Evolutionary conservation across 2,797 vertebrate species (phyloP).

Genomic region (Urophycis tenuis): DNA sequence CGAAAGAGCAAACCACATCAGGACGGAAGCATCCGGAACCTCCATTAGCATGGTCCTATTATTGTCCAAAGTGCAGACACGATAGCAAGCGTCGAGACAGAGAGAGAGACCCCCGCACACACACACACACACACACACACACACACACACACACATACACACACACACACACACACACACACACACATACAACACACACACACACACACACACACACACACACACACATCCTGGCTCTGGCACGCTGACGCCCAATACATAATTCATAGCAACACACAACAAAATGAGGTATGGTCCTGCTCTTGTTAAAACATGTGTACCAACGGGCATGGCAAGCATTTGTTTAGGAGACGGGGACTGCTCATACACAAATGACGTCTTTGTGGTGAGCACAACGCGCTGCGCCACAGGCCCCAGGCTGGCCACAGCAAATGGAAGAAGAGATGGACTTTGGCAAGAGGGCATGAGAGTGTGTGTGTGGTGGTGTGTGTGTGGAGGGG

Average conservation of each 20-base stretch:
- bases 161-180: no score
- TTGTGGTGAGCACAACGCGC: slow-evolving; percentile 36
- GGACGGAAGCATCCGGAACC: slow-evolving; percentile 1
- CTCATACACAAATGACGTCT: slow-evolving; percentile 47
- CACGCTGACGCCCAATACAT: slow-evolving; percentile 37
- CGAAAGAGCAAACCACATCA: slow-evolving; percentile 29
- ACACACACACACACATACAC: not conserved
- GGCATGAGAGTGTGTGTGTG: slow-evolving; percentile 30
- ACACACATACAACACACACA: no score
- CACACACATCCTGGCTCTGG: no score
- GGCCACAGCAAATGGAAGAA: slow-evolving; percentile 25
- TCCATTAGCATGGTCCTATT: slow-evolving; percentile 35
- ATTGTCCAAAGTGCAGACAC: slow-evolving; percentile 2
- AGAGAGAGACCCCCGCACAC: not conserved
- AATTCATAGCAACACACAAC: slow-evolving; percentile 47
- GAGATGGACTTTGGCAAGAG: slow-evolving; percentile 28
- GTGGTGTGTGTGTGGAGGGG: not conserved
- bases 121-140: not conserved
- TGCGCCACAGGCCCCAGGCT: slow-evolving; percentile 18
- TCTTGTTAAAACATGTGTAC: slow-evolving; percentile 37
- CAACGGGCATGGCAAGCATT: slow-evolving; percentile 36
- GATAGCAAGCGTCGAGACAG: not conserved
- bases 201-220: no score
- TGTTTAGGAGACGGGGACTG: slow-evolving; percentile 39
- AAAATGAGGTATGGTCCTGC: slow-evolving; percentile 42